Evolutionary conservation across 1,140 invertebrate genomes (phyloP).

Genomic region (Drosophila repleta): DNA sequence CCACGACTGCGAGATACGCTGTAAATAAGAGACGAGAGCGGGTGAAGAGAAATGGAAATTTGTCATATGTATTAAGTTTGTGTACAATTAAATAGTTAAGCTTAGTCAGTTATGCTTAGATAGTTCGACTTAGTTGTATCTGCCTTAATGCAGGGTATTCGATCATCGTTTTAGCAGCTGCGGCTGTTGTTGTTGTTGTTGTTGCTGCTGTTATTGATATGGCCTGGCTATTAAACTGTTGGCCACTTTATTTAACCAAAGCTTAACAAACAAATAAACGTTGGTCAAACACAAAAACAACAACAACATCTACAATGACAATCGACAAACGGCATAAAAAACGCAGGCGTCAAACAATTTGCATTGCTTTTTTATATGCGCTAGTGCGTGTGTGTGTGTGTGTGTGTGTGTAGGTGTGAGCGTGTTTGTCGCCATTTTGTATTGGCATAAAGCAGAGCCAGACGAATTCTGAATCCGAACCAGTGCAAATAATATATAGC

Average conservation of each 20-base stretch:
- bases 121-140: no score
- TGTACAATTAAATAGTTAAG: no score
- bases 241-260: slow-evolving; percentile 83
- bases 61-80: no score
- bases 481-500: no score
- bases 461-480: slow-evolving; percentile 55
- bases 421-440: slow-evolving; percentile 42
- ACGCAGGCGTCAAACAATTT: slow-evolving; percentile 36
- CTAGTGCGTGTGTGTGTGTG: background rate
- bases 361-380: slow-evolving; percentile 25
- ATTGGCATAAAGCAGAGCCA: slow-evolving; percentile 47
- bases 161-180: no score
- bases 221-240: slow-evolving; percentile 65
- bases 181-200: slow-evolving; percentile 15
- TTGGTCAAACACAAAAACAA: slow-evolving; percentile 55
- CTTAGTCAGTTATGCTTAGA: no score
- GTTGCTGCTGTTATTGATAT: slow-evolving; percentile 10
- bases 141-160: no score
- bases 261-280: slow-evolving; percentile 81
- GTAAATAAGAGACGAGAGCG: no score
- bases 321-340: slow-evolving; percentile 24
- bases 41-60: no score
- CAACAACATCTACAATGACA: slow-evolving; percentile 22
- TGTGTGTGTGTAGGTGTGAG: background rate
- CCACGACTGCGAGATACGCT: background rate